Evolutionary conservation across 1,140 invertebrate genomes (phyloP).

Genomic region (Fopius arisanus): DNA sequence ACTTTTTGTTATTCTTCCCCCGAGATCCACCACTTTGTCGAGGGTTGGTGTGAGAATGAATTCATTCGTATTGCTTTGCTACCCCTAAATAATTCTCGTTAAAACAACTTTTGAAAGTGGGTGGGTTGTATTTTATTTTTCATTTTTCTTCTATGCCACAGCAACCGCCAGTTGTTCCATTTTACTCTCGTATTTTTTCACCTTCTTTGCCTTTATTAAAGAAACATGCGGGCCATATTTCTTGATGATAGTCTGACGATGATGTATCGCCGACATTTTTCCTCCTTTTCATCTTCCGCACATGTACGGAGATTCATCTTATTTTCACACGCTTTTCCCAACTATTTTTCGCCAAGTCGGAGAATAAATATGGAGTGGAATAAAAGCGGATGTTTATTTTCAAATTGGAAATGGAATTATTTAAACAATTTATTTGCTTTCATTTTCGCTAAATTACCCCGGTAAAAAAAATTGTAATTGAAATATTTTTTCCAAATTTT

Average conservation of each 20-base stretch:
- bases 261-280: conserved; percentile 21
- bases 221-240: conserved; percentile 23
- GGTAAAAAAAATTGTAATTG: too few species aligned
- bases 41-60: background rate
- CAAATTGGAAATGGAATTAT: too few species aligned
- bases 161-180: background rate
- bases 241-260: conserved; percentile 26
- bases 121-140: too few species aligned
- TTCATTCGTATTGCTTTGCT: conserved; percentile 24
- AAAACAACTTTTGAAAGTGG: background rate
- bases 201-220: background rate
- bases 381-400: too few species aligned
- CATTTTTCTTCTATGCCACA: background rate
- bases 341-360: too few species aligned
- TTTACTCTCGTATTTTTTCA: conserved; percentile 15
- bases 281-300: background rate
- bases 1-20: conserved; percentile 28
- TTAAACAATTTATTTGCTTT: too few species aligned
- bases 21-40: conserved; percentile 23
- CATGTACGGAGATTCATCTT: background rate
- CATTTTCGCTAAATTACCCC: too few species aligned
- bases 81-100: background rate
- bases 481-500: too few species aligned
- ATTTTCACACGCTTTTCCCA: too few species aligned
- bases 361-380: too few species aligned